Evolutionary conservation across 2,113 vertebrate species (phyloP), one percentile per base, ranked within the genome.

Genomic region (Conger conger): DNA sequence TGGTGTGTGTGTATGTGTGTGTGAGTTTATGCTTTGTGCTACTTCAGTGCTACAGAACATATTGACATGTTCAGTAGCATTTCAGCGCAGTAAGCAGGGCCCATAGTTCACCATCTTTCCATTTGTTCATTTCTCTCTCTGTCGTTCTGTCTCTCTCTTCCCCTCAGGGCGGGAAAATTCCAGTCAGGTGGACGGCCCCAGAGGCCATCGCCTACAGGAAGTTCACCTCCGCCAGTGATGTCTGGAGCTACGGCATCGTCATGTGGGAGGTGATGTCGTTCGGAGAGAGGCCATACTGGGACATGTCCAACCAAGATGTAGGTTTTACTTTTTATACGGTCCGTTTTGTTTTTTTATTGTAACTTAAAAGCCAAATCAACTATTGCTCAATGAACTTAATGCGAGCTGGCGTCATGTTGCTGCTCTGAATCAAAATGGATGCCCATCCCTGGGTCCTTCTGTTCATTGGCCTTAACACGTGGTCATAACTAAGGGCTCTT

Each of bases 131-230:
- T 53, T 23, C 17, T 50, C 1, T 30, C 36, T 23, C 68, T 30
- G 16, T 17, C 16, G 23, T 16, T 11, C 40, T 82, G 79, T 9
- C 53, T 45, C 78, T 80, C 35, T 86, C 50, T 68, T 54, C 68
- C 50, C 53, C 40, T 53, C 37, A 73, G 68, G 68, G 68, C 15
- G 68, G 68, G 4, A 73, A 73, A 27, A 73, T 73, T 73, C 68
- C 68, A 13, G 68, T 73, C 68, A 33, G 68, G 27, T 99, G 98
- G 98, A 99, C 98, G 0, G 98, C 98, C 73, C 98, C 98, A 0
- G 98, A 99, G 92, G 98, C 98, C 30, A 99, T 99, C 0, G 97
- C 97, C 83, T 98, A 99, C 93, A 96, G 98, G 92, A 99, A 99
- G 90, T 99, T 99, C 94, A 99, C 98, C 7, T 99, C 98, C 0